Percentiles rank a stretch among this genome's conserved stretches.
Conservation (phyloP, 2,888 invertebrate genomes). For the Clitarchus hookeri region DNA sequence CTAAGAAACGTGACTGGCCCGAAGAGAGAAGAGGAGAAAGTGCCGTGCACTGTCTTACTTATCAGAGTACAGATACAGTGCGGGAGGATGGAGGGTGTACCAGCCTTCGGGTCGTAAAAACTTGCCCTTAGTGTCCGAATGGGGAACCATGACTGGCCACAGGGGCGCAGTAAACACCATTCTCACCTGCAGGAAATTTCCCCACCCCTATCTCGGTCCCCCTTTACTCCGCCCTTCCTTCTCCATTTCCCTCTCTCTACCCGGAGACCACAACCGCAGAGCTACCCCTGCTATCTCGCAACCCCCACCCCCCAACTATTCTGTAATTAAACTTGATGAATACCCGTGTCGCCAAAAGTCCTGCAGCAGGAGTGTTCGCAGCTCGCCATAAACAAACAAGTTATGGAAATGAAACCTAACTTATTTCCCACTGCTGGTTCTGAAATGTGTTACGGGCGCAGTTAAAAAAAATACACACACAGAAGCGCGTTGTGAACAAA, state of each 20-base stretch:
- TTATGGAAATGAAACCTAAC: neutral
- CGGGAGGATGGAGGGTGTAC: too few species aligned
- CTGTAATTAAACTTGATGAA: constrained; percentile 6
- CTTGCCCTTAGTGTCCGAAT: neutral
- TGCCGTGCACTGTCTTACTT: too few species aligned
- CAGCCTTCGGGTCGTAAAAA: too few species aligned
- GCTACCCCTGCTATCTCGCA: neutral
- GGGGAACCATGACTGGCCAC: neutral
- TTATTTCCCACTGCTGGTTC: neutral
- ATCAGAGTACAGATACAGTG: too few species aligned
- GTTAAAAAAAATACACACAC: neutral
- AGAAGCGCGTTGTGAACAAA: neutral
- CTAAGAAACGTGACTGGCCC: too few species aligned
- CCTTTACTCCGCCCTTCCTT: neutral
- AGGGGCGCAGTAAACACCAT: neutral
- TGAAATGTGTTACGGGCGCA: neutral
- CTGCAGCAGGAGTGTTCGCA: neutral
- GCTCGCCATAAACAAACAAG: neutral
- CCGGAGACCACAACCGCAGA: too few species aligned
- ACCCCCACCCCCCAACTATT: neutral
- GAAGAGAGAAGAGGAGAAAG: too few species aligned
- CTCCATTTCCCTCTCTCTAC: neutral
- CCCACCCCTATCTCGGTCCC: neutral
- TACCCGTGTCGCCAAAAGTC: neutral
- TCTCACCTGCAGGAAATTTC: neutral